Evolutionary conservation across 2,888 invertebrate species (phyloP), one percentile per base, ranked within the genome.

Genomic region (Alcis repandata): DNA sequence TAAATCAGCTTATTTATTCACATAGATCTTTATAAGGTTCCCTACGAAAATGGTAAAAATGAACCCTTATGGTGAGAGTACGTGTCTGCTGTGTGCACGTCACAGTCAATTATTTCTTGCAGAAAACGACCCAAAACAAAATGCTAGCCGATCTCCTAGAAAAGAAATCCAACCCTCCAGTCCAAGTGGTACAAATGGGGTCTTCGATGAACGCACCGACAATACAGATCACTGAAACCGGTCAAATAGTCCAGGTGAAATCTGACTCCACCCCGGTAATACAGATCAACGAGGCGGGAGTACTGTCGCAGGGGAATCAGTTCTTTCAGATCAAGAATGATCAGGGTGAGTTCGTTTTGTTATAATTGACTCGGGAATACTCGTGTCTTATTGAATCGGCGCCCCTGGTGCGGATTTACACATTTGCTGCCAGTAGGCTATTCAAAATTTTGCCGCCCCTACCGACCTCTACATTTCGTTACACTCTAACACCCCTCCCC

Each of bases 111-210:
- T 13, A 13, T 20, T 19, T 27, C 53, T 77, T 69, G 10, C 80
- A 93, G 93, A 92, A 93, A 78, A 80, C 90, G 0, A 88, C 90
- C 0, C 91, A 93, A 80, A 96, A 96, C 78, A 97, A 97, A 87
- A 97, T 97, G 96, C 91, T 98, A 49, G 97, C 97, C 0, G 97
- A 98, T 84, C 88, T 98, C 56, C 90, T 98, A 3, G 98, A 98
- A 82, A 96, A 97, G 79, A 97, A 97, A 83, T 93, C 94, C 0
- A 91, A 93, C 70, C 94, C 94, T 0, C 94, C 94, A 1, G 87
- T 93, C 0, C 93, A 93, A 82, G 89, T 93, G 0, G 91, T 93
- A 0, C 93, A 92, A 81, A 91, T 92, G 92, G 82, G 84, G 0
- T 84, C 86, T 0, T 90, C 90, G 64, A 83, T 91, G n/a, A 90